Evolutionary conservation across 2,888 invertebrate genomes (phyloP).

Genomic region (Aspidiotus rigidus): DNA sequence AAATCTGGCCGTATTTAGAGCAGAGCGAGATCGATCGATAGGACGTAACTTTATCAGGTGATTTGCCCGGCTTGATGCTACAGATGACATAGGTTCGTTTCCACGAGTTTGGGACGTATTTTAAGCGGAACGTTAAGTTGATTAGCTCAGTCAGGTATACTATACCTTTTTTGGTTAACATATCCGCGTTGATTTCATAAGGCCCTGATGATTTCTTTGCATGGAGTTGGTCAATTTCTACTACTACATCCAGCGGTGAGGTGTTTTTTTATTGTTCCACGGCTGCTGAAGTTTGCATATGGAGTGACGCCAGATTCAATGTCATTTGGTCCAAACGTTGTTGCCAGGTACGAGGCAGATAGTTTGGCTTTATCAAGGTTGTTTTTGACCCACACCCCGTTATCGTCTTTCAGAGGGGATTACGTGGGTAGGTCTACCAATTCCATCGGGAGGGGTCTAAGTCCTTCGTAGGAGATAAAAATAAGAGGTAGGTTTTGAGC

Average conservation of each 20-base stretch:
- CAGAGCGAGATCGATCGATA: no score
- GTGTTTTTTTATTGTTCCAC: neutral
- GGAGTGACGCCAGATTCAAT: neutral
- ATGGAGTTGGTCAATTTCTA: neutral
- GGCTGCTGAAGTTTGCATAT: neutral
- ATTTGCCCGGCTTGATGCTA: no score
- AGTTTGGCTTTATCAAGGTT: neutral
- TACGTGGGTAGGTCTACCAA: no score
- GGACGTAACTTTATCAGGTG: no score
- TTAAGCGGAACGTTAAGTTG: no score
- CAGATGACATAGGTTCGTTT: no score
- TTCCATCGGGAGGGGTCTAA: no score
- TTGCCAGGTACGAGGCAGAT: neutral
- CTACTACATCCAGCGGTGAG: neutral
- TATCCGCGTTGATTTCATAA: neutral
- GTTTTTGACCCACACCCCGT: neutral
- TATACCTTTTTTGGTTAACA: neutral
- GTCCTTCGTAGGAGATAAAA: no score
- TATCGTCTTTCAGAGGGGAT: neutral
- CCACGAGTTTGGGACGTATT: no score
- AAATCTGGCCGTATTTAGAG: no score
- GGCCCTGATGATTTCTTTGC: neutral
- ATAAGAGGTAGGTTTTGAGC: no score
- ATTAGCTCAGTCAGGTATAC: no score
- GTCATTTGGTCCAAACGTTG: neutral